phyloP scores from a whole-genome alignment of 2,113 vertebrate species.

The Atractosteus spatula region DNA sequence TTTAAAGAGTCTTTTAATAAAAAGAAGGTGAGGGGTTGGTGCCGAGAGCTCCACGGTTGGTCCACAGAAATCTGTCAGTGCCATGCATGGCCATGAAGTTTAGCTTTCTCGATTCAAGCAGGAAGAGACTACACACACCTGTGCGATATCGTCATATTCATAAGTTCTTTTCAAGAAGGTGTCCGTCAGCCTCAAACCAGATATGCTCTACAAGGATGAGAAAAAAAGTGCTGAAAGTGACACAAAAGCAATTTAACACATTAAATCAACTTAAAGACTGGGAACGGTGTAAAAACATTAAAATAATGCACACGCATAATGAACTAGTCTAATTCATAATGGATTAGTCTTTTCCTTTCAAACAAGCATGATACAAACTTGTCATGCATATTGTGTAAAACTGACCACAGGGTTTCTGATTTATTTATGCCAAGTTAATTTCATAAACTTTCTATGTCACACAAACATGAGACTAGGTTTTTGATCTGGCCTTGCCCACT shows the following conservation, averaged over 20 bases:
- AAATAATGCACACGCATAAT: too few relatives aligned
- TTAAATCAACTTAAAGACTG: background rate
- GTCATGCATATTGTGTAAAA: too few relatives aligned
- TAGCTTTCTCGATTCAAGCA: slow-evolving; percentile 71
- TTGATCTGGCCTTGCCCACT: too few relatives aligned
- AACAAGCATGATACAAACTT: too few relatives aligned
- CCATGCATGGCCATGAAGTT: slow-evolving; percentile 24
- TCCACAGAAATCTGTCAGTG: slow-evolving; percentile 36
- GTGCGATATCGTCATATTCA: slow-evolving; percentile 94
- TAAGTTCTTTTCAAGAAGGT: slow-evolving; percentile 97
- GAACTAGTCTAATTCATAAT: too few relatives aligned
- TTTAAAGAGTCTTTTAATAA: slow-evolving; percentile 30
- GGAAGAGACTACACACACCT: slow-evolving; percentile 93
- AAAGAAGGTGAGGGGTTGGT: slow-evolving; percentile 24
- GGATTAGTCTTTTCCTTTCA: too few relatives aligned
- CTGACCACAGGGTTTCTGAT: too few relatives aligned
- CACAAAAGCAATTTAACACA: background rate
- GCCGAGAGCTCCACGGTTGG: slow-evolving; percentile 46
- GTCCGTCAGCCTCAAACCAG: slow-evolving; percentile 90
- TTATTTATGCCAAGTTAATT: too few relatives aligned
- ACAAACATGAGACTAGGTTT: too few relatives aligned
- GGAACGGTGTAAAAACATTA: too few relatives aligned
- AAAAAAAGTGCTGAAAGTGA: background rate
- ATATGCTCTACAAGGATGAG: slow-evolving; percentile 78
- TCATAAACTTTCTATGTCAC: too few relatives aligned